Base-by-base conservation (phyloP, 2,888 invertebrate genomes). In the Apotomis capreana region DNA sequence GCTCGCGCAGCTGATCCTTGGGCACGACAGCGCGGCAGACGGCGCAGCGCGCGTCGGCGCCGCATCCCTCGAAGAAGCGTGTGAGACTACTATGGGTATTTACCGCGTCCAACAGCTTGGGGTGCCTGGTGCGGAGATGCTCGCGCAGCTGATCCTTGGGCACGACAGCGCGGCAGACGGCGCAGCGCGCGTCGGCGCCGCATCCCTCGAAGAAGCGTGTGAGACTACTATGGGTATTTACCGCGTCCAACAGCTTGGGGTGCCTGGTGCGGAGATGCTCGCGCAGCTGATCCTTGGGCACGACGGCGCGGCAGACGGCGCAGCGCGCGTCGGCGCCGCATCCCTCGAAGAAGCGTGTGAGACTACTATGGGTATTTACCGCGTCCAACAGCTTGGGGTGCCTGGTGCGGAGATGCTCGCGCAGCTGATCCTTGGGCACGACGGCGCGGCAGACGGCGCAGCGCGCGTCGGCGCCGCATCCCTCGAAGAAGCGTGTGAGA, bases 341-440 rank as follows among this genome's bases (percentile, higher is more conserved):
- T 26, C 26, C 2, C 26, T 26, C 26, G 1, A 26, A 26, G 26
- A 26, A 26, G 26, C 26, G n/a, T n/a, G n/a, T n/a, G 9, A 3
- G 5, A 5, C 4, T 37, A 10, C 3, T 36, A 6, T 15, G n/a
- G 58, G 5, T 36, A 4, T 36, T 59, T 9, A 67, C 65, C 59
- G 26, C 67, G 76, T 5, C 71, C 15, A 84, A 13, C 3, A 88
- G 46, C 3, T 81, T 84, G 0, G 84, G 82, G 36, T 89, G 89
- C 0, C 80, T n/a, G n/a, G n/a, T n/a, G n/a, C n/a, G n/a, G n/a
- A n/a, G n/a, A n/a, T 40, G 40, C 5, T 40, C 40, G 40, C 40
- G 40, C 5, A 40, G 5, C 40, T 4, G 4, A 5, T 51, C 12
- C 3, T 3, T 4, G 3, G 9, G 51, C 51, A n/a, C n/a, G 51